Evolutionary conservation across 1,140 invertebrate species (phyloP).

Genomic region (Zaprionus davidi): DNA sequence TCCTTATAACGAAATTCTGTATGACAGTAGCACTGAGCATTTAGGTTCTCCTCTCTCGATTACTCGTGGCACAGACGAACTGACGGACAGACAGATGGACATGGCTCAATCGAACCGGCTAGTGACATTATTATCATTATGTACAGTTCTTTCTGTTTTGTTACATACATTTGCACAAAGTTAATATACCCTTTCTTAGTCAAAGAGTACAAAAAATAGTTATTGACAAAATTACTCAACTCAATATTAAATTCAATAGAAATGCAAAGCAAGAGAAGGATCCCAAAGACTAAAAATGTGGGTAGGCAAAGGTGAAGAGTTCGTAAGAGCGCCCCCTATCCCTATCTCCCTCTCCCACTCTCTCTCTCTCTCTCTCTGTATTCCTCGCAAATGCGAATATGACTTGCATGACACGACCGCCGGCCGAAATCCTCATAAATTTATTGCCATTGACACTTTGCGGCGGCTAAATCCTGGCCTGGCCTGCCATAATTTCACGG

Average conservation of each 20-base stretch:
- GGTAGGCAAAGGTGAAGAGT: conserved; percentile 35
- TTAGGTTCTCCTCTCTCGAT: too few species aligned
- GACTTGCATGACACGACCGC: conserved; percentile 57
- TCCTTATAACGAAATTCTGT: too few species aligned
- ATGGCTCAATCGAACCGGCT: too few species aligned
- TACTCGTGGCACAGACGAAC: too few species aligned
- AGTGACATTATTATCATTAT: too few species aligned
- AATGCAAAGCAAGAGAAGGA: not conserved
- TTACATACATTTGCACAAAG: too few species aligned
- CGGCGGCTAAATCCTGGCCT: conserved; percentile 54
- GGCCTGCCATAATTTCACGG: conserved; percentile 56
- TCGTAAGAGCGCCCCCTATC: not conserved
- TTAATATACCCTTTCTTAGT: too few species aligned
- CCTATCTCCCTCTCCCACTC: not conserved
- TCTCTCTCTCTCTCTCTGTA: conserved; percentile 1
- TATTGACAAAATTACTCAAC: not conserved
- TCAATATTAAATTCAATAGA: too few species aligned
- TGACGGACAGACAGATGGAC: too few species aligned
- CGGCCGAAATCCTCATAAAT: conserved; percentile 73
- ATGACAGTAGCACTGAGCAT: too few species aligned
- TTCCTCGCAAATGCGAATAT: conserved; percentile 13
- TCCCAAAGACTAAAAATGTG: not conserved
- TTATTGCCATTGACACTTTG: conserved; percentile 74
- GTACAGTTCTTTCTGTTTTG: too few species aligned
- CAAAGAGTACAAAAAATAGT: not conserved